A percentile compares a stretch with the other conserved stretches of the same genome.
Evolutionary conservation across 2,888 invertebrate genomes (phyloP).

Genomic region (Kuschelorhynchus macadamiae): DNA sequence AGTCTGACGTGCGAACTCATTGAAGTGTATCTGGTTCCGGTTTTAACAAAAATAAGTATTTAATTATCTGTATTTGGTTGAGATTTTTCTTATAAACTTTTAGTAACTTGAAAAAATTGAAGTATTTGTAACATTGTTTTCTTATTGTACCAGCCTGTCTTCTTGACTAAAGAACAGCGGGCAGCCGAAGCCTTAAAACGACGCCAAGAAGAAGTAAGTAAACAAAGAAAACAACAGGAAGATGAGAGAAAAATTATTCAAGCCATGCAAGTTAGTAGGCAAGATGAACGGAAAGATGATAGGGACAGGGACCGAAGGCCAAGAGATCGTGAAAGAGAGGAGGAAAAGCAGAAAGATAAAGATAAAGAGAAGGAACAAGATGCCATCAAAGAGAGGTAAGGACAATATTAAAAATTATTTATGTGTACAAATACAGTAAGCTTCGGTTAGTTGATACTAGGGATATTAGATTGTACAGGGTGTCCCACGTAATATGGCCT

Average conservation of each 20-base stretch:
- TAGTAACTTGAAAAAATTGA: too few relatives aligned
- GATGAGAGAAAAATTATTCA: slow-evolving; percentile 72
- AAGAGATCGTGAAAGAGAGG: slow-evolving; percentile 69
- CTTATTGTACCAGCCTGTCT: slow-evolving; percentile 92
- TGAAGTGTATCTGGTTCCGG: too few relatives aligned
- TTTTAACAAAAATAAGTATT: too few relatives aligned
- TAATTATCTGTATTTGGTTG: too few relatives aligned
- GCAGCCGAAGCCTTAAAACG: slow-evolving; percentile 90
- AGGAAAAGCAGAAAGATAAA: slow-evolving; percentile 76
- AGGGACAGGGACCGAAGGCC: slow-evolving; percentile 66
- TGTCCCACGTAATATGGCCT: too few relatives aligned
- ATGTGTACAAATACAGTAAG: neutral
- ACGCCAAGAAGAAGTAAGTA: slow-evolving; percentile 91
- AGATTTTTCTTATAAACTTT: too few relatives aligned
- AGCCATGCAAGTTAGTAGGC: slow-evolving; percentile 60
- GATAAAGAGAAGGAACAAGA: slow-evolving; percentile 94
- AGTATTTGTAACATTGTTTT: too few relatives aligned
- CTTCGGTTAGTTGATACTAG: too few relatives aligned
- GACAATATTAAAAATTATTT: too few relatives aligned
- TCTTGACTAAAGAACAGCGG: slow-evolving; percentile 96
- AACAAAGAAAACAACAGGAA: slow-evolving; percentile 80
- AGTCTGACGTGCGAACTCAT: too few relatives aligned
- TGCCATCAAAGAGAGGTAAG: slow-evolving; percentile 89
- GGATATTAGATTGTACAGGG: too few relatives aligned
- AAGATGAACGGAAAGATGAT: slow-evolving; percentile 63